These are phyloP conservation scores for Dromas ardeola DNA, from an alignment of 2,113 vertebrate species.

Conservation along the genomic window DNA sequence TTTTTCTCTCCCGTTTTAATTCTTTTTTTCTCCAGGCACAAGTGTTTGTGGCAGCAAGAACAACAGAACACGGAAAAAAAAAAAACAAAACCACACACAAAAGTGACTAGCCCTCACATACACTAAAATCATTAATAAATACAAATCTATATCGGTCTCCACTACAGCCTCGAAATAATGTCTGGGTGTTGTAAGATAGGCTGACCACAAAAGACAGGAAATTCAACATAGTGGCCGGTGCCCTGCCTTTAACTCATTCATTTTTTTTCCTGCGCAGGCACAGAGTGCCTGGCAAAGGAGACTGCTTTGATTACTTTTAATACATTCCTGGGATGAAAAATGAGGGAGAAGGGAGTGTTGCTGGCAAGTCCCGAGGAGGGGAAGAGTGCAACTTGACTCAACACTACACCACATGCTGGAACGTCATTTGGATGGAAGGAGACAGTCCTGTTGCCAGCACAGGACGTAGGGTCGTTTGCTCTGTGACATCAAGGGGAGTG, in stretches of 20 bases:
- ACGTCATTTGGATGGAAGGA: neutral
- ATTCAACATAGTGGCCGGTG: neutral
- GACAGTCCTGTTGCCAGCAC: neutral
- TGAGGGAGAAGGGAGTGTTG: neutral
- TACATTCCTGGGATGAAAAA: neutral
- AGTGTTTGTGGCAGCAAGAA: constrained; percentile 49
- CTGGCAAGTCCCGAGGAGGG: neutral
- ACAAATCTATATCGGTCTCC: neutral
- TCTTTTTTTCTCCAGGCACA: constrained; percentile 36
- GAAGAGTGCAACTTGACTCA: neutral
- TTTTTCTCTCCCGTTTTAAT: constrained; percentile 39
- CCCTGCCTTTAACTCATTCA: neutral
- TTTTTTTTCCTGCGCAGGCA: neutral
- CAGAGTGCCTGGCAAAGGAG: neutral
- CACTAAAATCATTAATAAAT: constrained; percentile 29
- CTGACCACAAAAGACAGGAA: constrained; percentile 36
- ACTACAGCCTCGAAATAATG: neutral
- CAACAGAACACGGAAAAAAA: neutral
- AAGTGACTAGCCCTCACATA: neutral
- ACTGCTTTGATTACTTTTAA: neutral
- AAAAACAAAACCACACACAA: neutral
- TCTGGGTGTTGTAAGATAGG: neutral
- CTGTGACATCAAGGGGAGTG: neutral
- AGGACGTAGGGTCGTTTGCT: neutral
- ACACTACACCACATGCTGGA: neutral